Base-by-base conservation (phyloP, 2,113 vertebrate species). In the Ammodramus savannarum region DNA sequence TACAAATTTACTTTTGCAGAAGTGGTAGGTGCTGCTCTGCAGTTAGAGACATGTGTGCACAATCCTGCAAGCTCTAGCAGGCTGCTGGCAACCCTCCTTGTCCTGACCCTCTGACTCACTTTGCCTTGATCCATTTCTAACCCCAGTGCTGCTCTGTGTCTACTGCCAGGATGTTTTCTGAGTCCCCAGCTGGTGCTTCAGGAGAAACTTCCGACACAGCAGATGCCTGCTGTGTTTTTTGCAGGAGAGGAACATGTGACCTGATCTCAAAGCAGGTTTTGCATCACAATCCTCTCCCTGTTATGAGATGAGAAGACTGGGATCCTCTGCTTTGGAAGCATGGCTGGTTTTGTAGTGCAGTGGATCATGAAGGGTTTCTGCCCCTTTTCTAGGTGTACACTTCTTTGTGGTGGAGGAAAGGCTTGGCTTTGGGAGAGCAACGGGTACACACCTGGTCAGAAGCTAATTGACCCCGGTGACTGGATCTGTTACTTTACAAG, bases 191-290 rank as follows among this genome's bases (percentile, higher is more conserved):
- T 44, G 27, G 18, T 93, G 69, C 48, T 90, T 41, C 62, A 65
- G 90, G 52, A 87, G 13, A 61, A 41, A n/a, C 12, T 36, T 87
- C 39, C 0, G 0, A 48, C 13, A 13, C 43, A 58, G 2, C 18
- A 54, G 32, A 8, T 66, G 43, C 34, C 18, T 62, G 5, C 29
- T 63, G 23, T 34, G 23, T 39, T 69, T 85, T 73, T n/a, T n/a
- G 11, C 29, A 41, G 48, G 25, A 89, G 43, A 78, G 48, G 29
- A 36, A n/a, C 13, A 7, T 12, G 17, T 61, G 69, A 22, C 65
- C 22, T 91, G 48, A 87, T 75, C 57, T n/a, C 66, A 75, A 71
- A 71, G 51, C 29, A 74, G 19, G 13, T 75, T 94, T 74, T 75
- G 48, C 57, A 31, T 87, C 20, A 32, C 19, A 23, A 8, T 32